phyloP scores from a whole-genome alignment of 2,797 vertebrate species.

The Cuculus canorus region DNA sequence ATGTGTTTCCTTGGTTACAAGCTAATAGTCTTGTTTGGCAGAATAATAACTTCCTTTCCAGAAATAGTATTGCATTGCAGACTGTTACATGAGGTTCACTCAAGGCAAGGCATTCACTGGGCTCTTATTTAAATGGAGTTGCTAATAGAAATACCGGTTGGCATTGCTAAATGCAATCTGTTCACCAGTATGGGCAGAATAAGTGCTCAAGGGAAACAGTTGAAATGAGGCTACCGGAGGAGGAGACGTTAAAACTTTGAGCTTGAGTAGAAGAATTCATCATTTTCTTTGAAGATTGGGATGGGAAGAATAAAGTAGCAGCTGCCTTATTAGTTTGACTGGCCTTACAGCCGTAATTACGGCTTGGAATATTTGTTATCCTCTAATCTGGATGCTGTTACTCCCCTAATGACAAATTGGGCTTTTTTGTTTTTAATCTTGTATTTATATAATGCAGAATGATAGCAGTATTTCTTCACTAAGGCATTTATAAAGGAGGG shows the following conservation, averaged over 20 bases:
- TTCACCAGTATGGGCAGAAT: slow-evolving; percentile 4
- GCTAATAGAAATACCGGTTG: slow-evolving; percentile 36
- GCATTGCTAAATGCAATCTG: neutral
- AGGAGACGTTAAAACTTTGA: neutral
- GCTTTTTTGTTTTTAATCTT: neutral
- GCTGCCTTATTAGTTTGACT: neutral
- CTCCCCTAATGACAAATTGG: neutral
- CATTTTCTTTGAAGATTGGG: neutral
- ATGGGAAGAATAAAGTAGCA: neutral
- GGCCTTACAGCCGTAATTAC: neutral
- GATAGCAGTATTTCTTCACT: neutral
- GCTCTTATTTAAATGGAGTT: slow-evolving; percentile 34
- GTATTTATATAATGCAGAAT: neutral
- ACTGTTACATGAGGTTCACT: slow-evolving; percentile 30
- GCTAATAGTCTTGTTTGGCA: slow-evolving; percentile 9
- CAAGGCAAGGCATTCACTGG: slow-evolving; percentile 20
- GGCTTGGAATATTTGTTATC: neutral
- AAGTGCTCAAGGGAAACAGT: neutral
- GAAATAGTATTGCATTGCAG: neutral
- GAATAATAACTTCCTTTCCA: slow-evolving; percentile 13
- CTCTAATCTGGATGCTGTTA: neutral
- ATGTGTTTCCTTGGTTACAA: neutral
- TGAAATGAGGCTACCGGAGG: neutral
- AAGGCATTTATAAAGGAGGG: neutral
- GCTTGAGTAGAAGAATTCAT: neutral